Evolutionary conservation across 2,797 vertebrate species (phyloP), one percentile per base, ranked within the genome.

Genomic region (Phalloptychus januarius): DNA sequence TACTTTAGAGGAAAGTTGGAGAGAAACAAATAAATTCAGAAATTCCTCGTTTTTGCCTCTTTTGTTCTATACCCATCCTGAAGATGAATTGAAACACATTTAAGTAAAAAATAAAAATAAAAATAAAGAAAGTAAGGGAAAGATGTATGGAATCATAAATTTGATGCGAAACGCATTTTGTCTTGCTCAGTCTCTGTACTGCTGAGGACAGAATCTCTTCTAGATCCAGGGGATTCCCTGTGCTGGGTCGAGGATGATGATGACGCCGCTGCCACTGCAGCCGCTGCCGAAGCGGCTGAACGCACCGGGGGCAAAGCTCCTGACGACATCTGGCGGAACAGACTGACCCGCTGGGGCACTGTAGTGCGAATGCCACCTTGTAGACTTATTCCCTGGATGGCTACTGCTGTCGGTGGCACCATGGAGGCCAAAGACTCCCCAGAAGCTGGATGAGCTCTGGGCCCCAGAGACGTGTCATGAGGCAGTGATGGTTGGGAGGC

Each of bases 291-390:
- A 2, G 91, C 83, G 1, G 92, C 86, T 0, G 94, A 92, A 75
- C 97, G 96, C 75, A 95, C 95, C 0, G 98, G 97, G 15, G 98
- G 97, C 80, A 98, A 93, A 65, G 98, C 97, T 86, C 98, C 98
- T 1, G 98, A 99, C 0, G 98, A 99, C 98, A 99, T 99, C 95
- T 99, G 98, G 72, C 97, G 96, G 94, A 99, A 99, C 71, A 99
- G 96, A 38, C 96, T 96, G 89, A 99, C 97, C 80, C 97, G 93
- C 90, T 96, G 98, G 2, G 97, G 97, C 71, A 98, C 96, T 0
- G 95, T 95, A 94, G 95, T 95, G 88, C 97, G 95, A 87, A 94
- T 93, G 74, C 95, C 93, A 0, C 96, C 92, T 72, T 96, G 97
- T 80, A 96, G 94, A 90, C 89, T 94, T 79, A 97, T 89, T 84